Evolutionary conservation across 2,797 vertebrate genomes (phyloP).

Genomic region (Mus caroli): DNA sequence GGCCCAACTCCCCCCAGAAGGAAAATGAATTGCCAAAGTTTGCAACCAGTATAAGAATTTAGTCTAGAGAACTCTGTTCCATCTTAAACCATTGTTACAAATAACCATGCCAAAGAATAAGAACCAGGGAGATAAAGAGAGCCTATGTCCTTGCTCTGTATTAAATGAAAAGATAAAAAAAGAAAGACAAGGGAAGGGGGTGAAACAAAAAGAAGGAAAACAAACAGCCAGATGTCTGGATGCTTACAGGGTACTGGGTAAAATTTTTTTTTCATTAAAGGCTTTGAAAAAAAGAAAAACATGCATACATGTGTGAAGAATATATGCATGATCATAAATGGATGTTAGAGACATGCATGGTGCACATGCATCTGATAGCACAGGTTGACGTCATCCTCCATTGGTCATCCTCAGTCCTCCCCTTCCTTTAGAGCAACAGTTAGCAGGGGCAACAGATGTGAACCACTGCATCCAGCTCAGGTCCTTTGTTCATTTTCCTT

Average conservation of each 20-base stretch:
- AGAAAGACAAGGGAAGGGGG: constrained; percentile 8
- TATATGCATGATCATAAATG: not conserved
- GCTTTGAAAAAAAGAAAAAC: not conserved
- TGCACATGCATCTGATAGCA: not conserved
- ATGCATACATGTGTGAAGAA: not conserved
- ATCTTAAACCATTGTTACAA: constrained; percentile 26
- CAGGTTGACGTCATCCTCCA: not conserved
- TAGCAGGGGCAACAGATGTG: not conserved
- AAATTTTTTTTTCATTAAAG: not conserved
- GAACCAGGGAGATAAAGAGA: constrained; percentile 1
- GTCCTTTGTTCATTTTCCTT: not conserved
- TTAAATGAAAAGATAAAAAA: constrained; percentile 41
- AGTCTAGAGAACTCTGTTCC: not conserved
- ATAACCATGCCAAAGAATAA: constrained; percentile 24
- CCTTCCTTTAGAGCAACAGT: not conserved
- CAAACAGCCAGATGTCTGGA: constrained; percentile 3
- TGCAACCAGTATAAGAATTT: not conserved
- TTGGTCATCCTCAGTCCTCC: no score
- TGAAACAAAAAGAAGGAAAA: not conserved
- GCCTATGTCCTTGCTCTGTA: not conserved
- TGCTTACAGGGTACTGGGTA: not conserved
- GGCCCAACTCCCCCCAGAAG: not conserved
- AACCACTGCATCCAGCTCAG: not conserved
- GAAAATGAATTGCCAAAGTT: not conserved
- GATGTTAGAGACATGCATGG: not conserved